phyloP scores from a whole-genome alignment of 92 coral and sea anemone species.

The Metridium senile region DNA sequence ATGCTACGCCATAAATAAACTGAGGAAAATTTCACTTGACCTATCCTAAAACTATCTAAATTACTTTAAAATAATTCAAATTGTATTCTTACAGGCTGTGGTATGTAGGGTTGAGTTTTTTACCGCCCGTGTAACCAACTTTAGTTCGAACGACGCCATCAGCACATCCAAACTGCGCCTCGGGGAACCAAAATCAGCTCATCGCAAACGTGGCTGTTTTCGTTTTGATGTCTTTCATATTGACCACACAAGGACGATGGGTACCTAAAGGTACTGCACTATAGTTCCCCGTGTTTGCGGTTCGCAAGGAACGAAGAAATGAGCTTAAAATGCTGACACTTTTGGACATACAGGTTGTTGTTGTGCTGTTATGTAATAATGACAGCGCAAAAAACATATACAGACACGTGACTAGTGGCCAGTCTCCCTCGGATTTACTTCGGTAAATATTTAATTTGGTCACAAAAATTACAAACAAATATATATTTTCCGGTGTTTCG shows the following conservation, averaged over 20 bases:
- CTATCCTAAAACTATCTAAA: background rate
- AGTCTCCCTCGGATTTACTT: background rate
- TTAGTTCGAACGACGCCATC: conserved; percentile 87
- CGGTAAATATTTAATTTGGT: no score
- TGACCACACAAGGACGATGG: conserved; percentile 45
- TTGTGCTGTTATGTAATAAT: background rate
- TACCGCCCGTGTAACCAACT: conserved; percentile 98
- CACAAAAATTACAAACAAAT: background rate
- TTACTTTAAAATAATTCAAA: background rate
- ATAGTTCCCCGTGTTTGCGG: conserved; percentile 65
- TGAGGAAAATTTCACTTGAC: no score
- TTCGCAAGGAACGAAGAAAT: conserved; percentile 46
- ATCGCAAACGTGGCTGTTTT: conserved; percentile 88
- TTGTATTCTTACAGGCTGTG: conserved; percentile 81
- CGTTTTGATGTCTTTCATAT: conserved; percentile 57
- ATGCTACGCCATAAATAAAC: no score
- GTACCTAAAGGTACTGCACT: conserved; percentile 35
- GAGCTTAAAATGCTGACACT: conserved; percentile 25
- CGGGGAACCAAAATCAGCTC: conserved; percentile 99
- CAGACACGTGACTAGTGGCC: background rate
- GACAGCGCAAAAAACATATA: background rate
- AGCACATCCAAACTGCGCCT: conserved; percentile 95
- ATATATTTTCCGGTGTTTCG: no score
- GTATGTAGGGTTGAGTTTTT: conserved; percentile 83
- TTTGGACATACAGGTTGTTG: conserved; percentile 10